Evolutionary conservation across 2,888 invertebrate species (phyloP).

Genomic region (Cheilosia impressa): DNA sequence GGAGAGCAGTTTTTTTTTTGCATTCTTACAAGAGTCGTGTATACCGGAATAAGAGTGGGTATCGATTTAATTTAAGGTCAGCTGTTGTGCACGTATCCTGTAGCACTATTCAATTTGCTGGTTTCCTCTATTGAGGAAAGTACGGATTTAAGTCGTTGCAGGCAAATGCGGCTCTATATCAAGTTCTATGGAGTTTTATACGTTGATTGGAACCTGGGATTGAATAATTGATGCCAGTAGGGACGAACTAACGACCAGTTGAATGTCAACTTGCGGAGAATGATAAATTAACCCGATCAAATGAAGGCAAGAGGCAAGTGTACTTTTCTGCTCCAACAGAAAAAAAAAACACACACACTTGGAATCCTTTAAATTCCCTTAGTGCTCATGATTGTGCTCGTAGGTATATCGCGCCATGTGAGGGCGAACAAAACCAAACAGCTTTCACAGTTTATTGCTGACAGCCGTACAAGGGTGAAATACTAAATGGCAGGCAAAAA

Average conservation of each 20-base stretch:
- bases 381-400: too few species aligned
- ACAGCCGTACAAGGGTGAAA: too few species aligned
- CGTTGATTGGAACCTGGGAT: conserved; percentile 55
- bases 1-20: conserved; percentile 19
- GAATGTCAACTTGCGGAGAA: conserved; percentile 21
- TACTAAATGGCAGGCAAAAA: too few species aligned
- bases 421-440: too few species aligned
- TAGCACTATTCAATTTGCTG: conserved; percentile 23
- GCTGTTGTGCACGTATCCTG: conserved; percentile 48
- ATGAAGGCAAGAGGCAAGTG: conserved; percentile 9
- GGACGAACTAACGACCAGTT: conserved; percentile 34
- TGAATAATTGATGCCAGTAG: conserved; percentile 62
- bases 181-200: background rate
- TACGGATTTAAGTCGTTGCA: too few species aligned
- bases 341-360: too few species aligned
- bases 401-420: too few species aligned
- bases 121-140: conserved; percentile 6
- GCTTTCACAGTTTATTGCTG: too few species aligned
- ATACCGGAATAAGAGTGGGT: conserved; percentile 8
- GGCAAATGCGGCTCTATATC: too few species aligned
- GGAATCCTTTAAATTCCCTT: too few species aligned
- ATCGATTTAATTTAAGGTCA: conserved; percentile 71
- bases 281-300: conserved; percentile 18
- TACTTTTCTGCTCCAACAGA: background rate
- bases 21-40: background rate